Conservation (phyloP, 2,113 vertebrate genomes). For the Bufo gargarizans region DNA sequence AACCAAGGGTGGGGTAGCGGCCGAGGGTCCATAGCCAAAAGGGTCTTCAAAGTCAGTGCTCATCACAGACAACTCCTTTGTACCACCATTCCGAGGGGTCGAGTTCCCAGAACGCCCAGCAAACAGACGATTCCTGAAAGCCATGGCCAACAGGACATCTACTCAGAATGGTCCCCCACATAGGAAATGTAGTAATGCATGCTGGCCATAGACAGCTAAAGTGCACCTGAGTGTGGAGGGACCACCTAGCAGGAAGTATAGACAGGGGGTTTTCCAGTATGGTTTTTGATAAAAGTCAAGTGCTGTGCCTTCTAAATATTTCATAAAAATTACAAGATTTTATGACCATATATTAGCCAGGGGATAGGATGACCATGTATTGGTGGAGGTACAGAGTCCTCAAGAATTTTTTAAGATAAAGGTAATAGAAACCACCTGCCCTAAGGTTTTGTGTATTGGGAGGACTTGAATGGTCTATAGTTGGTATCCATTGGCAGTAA, state of each 20-base stretch:
- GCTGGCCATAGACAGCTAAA: neutral
- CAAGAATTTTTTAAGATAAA: neutral
- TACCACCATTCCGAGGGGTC: neutral
- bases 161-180: neutral
- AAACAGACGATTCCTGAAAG: neutral
- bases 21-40: neutral
- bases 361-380: neutral
- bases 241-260: neutral
- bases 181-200: neutral
- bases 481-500: neutral
- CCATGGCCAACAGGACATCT: neutral
- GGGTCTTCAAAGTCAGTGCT: neutral
- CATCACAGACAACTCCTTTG: neutral
- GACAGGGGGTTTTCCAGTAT: neutral
- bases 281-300: neutral
- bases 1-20: neutral
- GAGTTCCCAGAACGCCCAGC: no score
- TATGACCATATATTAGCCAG: neutral
- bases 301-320: neutral
- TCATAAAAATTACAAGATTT: neutral
- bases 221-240: neutral
- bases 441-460: slow-evolving; percentile 2
- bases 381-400: neutral
- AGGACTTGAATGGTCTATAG: neutral
- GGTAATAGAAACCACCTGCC: neutral